These are phyloP conservation scores for Toxonevra muliebris DNA, from an alignment of 2,888 invertebrate species.

Conservation along the genomic window DNA sequence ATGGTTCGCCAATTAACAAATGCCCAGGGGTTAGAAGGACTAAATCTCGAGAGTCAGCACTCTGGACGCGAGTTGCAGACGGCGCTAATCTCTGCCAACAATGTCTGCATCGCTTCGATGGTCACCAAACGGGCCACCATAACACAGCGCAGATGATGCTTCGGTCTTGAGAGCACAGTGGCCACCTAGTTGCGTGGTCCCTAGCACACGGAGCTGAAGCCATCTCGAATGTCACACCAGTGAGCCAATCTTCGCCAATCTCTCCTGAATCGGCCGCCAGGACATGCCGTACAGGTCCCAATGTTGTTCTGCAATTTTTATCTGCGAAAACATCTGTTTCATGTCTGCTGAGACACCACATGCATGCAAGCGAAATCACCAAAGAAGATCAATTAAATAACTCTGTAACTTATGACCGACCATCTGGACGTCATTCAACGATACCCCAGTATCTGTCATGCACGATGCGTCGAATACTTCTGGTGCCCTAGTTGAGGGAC, in stretches of 20 bases:
- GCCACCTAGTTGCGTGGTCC: constrained; percentile 6
- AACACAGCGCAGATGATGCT: constrained; percentile 29
- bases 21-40: constrained; percentile 18
- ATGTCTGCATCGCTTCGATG: constrained; percentile 44
- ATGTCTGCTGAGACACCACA: neutral
- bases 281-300: no score
- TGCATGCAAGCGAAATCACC: constrained; percentile 4
- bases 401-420: constrained; percentile 17
- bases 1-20: constrained; percentile 23
- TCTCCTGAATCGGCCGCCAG: no score
- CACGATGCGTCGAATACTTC: constrained; percentile 24
- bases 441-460: constrained; percentile 18
- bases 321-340: no score
- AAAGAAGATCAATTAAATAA: constrained; percentile 1
- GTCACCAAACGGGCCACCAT: constrained; percentile 13
- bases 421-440: constrained; percentile 23
- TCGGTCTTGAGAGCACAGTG: constrained; percentile 20
- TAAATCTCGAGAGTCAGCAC: constrained; percentile 22
- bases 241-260: no score
- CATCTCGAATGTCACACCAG: no score
- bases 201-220: neutral
- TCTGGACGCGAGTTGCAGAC: constrained; percentile 27
- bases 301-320: no score
- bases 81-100: constrained; percentile 41
- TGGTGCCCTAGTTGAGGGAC: neutral